Base-by-base conservation (phyloP, 2,888 invertebrate genomes). In the Encarsia formosa region DNA sequence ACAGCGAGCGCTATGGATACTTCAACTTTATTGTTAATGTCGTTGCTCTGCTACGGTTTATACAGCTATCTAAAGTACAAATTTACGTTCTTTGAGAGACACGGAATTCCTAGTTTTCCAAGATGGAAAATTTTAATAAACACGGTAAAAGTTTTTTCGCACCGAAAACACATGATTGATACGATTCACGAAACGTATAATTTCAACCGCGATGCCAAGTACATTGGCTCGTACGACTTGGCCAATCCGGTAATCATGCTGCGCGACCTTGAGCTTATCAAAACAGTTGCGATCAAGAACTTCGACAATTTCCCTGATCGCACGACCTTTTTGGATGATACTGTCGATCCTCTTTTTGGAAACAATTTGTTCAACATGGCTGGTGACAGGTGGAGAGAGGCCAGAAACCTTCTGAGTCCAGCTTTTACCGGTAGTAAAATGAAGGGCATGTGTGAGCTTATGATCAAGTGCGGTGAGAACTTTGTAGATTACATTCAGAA, bases 401-500 rank as follows among this genome's bases (percentile, higher is more conserved):
- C 79, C 75, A 65, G 81, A n/a, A 66, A 68, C 0, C 73, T 78
- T 0, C 60, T 81, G 19, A 78, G 77, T 22, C 81, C 81, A 1
- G 77, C 79, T 0, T 81, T 81, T 65, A 81, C 81, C 0, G 71
- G 77, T 6, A 78, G 79, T 47, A 81, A 81, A 63, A 79, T 81
- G 78, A 75, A 76, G 34, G 64, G 67, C 5, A 79, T 80, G 77
- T 70, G 79, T 61, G 74, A 75, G 0, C 69, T 78, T 40, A 78
- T 81, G 53, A 58, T 59, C 0, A 69, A 66, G 20, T 69, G 68
- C 20, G 69, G 67, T 4, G 56, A 51, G 26, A 65, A 64, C 26
- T 67, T 71, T 41, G 58, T 60, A 4, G 51, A 64, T 9, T 61
- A 64, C 52, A 55, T 68, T 11, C 39, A 47, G 9, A 48, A 59